Conservation (phyloP, 2,113 vertebrate species). For the Salvelinus fontinalis region DNA sequence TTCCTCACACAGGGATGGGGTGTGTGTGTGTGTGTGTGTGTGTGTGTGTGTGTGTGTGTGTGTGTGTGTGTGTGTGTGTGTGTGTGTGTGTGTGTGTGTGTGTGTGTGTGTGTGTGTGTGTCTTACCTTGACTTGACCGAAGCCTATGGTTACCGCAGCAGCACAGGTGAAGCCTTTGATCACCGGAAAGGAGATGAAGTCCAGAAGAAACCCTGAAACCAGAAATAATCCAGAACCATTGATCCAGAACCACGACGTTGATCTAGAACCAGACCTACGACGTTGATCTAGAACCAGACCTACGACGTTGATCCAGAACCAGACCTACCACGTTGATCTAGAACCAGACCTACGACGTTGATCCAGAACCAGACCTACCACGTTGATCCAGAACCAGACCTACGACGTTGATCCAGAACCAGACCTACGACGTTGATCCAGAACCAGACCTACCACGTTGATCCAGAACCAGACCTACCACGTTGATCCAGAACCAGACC, state of each 20-base stretch:
- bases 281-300: too few relatives aligned
- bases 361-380: too few relatives aligned
- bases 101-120: background rate
- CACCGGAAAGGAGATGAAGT: slow-evolving; percentile 92
- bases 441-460: too few relatives aligned
- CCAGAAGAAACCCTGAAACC: slow-evolving; percentile 87
- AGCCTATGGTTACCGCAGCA: slow-evolving; percentile 89
- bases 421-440: background rate
- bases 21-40: background rate
- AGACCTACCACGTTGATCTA: too few relatives aligned
- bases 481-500: background rate
- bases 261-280: too few relatives aligned
- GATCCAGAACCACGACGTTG: too few relatives aligned
- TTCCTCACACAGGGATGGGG: background rate
- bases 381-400: background rate
- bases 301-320: too few relatives aligned
- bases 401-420: background rate
- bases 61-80: background rate
- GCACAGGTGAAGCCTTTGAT: slow-evolving; percentile 95
- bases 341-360: background rate
- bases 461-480: background rate
- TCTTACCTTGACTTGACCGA: slow-evolving; percentile 90
- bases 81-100: background rate
- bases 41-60: too few relatives aligned
- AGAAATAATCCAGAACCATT: background rate